A percentile compares a stretch with the other conserved stretches of the same genome.
phyloP scores from a whole-genome alignment of 2,888 invertebrate species.

The Vannuccia rotundouncinata region DNA sequence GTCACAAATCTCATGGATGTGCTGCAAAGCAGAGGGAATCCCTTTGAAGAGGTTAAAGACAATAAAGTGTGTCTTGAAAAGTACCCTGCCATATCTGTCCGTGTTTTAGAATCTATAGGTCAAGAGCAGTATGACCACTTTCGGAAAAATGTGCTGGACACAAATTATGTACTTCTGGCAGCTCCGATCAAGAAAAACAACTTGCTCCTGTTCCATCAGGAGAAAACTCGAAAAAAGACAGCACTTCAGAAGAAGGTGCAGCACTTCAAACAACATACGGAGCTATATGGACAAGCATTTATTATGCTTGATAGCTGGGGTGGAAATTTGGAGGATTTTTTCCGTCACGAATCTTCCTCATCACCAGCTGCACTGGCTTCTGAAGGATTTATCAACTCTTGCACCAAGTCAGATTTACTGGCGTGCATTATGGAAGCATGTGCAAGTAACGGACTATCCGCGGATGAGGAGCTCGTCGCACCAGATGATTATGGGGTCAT shows the following conservation, averaged over 20 bases:
- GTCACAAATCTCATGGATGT: slow-evolving; percentile 37
- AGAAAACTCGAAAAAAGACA: slow-evolving; percentile 34
- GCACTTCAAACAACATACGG: slow-evolving; percentile 20
- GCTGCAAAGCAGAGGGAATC: slow-evolving; percentile 34
- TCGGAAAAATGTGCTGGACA: slow-evolving; percentile 29
- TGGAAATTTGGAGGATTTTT: slow-evolving; percentile 36
- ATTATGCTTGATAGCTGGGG: slow-evolving; percentile 32
- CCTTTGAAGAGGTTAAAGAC: slow-evolving; percentile 34
- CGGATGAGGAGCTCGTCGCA: slow-evolving; percentile 5
- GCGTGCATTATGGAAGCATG: slow-evolving; percentile 27
- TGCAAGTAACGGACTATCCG: slow-evolving; percentile 22
- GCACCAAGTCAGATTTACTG: slow-evolving; percentile 22
- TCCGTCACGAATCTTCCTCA: slow-evolving; percentile 39
- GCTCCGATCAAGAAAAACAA: slow-evolving; percentile 37
- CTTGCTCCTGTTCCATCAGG: slow-evolving; percentile 35
- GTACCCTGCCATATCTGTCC: slow-evolving; percentile 33
- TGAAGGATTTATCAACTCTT: slow-evolving; percentile 19
- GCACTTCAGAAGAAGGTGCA: background rate
- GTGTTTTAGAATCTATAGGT: slow-evolving; percentile 1
- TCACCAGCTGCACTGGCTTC: slow-evolving; percentile 37
- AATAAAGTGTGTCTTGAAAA: slow-evolving; percentile 25
- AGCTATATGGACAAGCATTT: slow-evolving; percentile 25
- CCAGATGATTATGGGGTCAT: slow-evolving; percentile 22
- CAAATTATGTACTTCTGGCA: slow-evolving; percentile 34
- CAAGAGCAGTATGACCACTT: slow-evolving; percentile 32